Evolutionary conservation across 2,888 invertebrate species (phyloP).

Genomic region (Augiades crinisus): DNA sequence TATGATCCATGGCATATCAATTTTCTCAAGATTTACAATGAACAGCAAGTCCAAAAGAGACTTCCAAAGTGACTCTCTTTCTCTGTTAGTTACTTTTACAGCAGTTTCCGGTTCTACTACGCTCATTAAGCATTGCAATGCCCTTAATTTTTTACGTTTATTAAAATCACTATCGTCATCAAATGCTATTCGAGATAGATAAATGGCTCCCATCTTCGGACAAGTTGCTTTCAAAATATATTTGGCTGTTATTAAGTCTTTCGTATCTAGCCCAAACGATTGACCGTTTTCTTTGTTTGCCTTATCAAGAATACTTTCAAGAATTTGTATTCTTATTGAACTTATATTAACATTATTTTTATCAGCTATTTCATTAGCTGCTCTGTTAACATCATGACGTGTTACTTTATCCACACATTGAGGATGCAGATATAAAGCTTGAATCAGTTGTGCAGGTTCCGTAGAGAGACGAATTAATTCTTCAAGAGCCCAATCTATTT

Average conservation of each 20-base stretch:
- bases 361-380: constrained; percentile 75
- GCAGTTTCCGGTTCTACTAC: constrained; percentile 70
- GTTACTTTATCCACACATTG: constrained; percentile 65
- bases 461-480: constrained; percentile 66
- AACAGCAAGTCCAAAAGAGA: constrained; percentile 67
- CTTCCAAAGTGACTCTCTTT: constrained; percentile 64
- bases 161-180: constrained; percentile 72
- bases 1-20: constrained; percentile 74
- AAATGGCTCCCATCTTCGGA: constrained; percentile 76
- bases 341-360: constrained; percentile 73
- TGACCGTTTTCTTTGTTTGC: constrained; percentile 47
- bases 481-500: constrained; percentile 73
- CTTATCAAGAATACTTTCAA: constrained; percentile 70
- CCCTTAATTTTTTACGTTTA: constrained; percentile 70
- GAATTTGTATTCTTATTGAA: constrained; percentile 69
- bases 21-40: constrained; percentile 62
- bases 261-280: constrained; percentile 47
- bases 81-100: constrained; percentile 66
- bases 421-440: constrained; percentile 68
- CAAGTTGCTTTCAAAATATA: constrained; percentile 76
- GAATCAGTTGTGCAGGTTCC: constrained; percentile 72
- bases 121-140: constrained; percentile 74
- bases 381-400: constrained; percentile 67
- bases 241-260: constrained; percentile 68
- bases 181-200: constrained; percentile 71